A percentile compares a stretch with the other conserved stretches of the same genome.
Evolutionary conservation across 2,888 invertebrate genomes (phyloP).

Genomic region (Stenichneumon culpator): DNA sequence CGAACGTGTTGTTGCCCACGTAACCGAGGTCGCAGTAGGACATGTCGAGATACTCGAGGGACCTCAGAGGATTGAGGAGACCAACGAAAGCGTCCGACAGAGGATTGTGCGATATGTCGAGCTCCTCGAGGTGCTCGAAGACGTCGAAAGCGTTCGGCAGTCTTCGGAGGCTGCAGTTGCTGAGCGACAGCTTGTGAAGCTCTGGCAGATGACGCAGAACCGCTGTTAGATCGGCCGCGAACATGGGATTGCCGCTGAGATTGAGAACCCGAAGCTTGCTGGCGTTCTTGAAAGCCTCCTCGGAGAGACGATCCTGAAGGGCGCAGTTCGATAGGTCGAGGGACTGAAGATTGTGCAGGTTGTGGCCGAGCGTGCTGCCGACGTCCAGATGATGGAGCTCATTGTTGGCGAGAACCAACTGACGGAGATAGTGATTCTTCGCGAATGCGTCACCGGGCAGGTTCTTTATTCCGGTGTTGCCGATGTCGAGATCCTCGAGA

Average conservation of each 20-base stretch:
- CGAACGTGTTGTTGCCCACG: slow-evolving; percentile 89
- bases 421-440: slow-evolving; percentile 88
- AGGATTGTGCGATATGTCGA: slow-evolving; percentile 91
- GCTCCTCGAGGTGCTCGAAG: slow-evolving; percentile 88
- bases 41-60: slow-evolving; percentile 90
- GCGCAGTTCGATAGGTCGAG: slow-evolving; percentile 90
- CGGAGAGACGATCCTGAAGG: slow-evolving; percentile 89
- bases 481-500: slow-evolving; percentile 89
- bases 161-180: slow-evolving; percentile 89
- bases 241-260: slow-evolving; percentile 89
- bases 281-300: slow-evolving; percentile 90
- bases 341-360: slow-evolving; percentile 88
- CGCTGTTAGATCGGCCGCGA: slow-evolving; percentile 89
- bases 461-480: slow-evolving; percentile 87
- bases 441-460: slow-evolving; percentile 89
- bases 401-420: slow-evolving; percentile 89
- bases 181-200: slow-evolving; percentile 89
- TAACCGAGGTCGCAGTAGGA: slow-evolving; percentile 90
- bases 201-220: slow-evolving; percentile 89
- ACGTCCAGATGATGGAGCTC: slow-evolving; percentile 89
- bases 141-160: slow-evolving; percentile 90
- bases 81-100: slow-evolving; percentile 89
- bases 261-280: slow-evolving; percentile 89
- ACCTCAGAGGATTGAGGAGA: slow-evolving; percentile 88
- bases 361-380: slow-evolving; percentile 88